Conservation (phyloP, 2,113 vertebrate species). For the Actenoides lindsayi region DNA sequence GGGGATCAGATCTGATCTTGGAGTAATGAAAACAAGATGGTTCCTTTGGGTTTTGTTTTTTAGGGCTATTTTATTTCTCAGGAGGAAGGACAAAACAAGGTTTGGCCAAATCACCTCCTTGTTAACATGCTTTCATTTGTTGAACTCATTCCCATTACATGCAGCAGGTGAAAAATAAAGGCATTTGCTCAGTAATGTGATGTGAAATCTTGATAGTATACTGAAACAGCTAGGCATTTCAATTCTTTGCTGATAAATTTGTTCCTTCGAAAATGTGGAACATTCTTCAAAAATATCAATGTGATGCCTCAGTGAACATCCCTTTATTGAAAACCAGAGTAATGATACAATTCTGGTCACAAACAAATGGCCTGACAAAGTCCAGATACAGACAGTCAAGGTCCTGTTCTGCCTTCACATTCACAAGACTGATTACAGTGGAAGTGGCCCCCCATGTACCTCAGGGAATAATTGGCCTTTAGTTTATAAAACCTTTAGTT, state of each 20-base stretch:
- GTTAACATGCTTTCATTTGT: neutral
- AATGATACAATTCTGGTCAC: neutral
- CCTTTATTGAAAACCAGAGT: slow-evolving; percentile 19
- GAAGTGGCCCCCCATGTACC: neutral
- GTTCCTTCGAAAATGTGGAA: slow-evolving; percentile 17
- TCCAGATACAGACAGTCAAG: slow-evolving; percentile 2
- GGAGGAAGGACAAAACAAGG: neutral
- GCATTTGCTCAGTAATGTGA: neutral
- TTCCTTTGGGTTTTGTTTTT: neutral
- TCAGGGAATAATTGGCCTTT: slow-evolving; percentile 22
- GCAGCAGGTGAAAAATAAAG: slow-evolving; percentile 5
- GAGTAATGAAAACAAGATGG: neutral
- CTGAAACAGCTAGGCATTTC: slow-evolving; percentile 17
- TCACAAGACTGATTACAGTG: slow-evolving; percentile 7
- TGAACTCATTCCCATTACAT: neutral
- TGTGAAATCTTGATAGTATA: neutral
- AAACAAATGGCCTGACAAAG: slow-evolving; percentile 49
- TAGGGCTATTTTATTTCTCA: neutral
- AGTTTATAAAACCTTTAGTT: neutral
- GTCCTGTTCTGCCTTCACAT: neutral
- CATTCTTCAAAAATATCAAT: slow-evolving; percentile 35
- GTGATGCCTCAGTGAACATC: slow-evolving; percentile 38
- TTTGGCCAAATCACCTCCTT: neutral
- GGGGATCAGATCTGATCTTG: neutral
- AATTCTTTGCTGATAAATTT: slow-evolving; percentile 44